Conservation (phyloP, 2,113 vertebrate species). For the Promerops cafer region DNA sequence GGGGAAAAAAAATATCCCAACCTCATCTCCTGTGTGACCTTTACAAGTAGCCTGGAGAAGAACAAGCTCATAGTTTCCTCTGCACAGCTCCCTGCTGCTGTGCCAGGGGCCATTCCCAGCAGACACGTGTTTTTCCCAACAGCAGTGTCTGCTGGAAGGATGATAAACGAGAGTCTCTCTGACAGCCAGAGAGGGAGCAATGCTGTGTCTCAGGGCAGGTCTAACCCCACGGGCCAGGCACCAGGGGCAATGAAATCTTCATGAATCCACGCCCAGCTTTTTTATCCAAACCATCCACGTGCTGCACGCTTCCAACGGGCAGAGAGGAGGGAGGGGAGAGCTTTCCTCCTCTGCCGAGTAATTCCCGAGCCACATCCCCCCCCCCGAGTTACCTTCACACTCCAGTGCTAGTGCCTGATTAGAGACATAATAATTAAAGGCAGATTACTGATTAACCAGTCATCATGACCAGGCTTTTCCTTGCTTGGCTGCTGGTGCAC, state of each 20-base stretch:
- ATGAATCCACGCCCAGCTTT: neutral
- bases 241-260: neutral
- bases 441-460: slow-evolving; percentile 36
- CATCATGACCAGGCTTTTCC: neutral
- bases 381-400: neutral
- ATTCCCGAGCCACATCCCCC: neutral
- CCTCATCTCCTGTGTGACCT: neutral
- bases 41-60: neutral
- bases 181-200: neutral
- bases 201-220: neutral
- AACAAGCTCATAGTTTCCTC: neutral
- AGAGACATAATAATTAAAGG: neutral
- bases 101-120: neutral
- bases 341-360: neutral
- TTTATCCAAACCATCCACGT: neutral
- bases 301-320: neutral
- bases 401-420: neutral
- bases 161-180: neutral
- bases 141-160: neutral
- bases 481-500: neutral
- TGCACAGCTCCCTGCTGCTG: neutral
- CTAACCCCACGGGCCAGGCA: neutral
- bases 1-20: neutral
- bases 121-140: neutral
- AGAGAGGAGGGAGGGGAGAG: neutral